These are phyloP conservation scores for Echiichthys vipera DNA, from an alignment of 2,797 vertebrate species.

Conservation along the genomic window DNA sequence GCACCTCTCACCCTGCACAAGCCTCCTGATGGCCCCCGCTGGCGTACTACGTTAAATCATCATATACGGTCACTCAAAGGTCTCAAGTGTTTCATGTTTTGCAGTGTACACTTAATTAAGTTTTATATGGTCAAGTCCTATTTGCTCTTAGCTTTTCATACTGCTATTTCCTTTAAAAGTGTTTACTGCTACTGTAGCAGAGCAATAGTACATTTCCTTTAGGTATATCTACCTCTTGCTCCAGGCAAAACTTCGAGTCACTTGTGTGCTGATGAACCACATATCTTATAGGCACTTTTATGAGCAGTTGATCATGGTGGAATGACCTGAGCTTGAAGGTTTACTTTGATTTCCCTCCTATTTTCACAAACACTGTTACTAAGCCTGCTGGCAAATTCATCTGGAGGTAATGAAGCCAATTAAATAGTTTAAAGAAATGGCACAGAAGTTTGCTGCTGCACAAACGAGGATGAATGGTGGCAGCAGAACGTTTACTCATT, in stretches of 20 bases:
- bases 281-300: slow-evolving; percentile 17
- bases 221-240: neutral
- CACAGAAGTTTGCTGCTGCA: neutral
- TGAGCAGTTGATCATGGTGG: neutral
- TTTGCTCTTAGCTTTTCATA: neutral
- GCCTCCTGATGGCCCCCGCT: slow-evolving; percentile 27
- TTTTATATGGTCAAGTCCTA: neutral
- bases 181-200: neutral
- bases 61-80: neutral
- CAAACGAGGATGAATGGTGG: neutral
- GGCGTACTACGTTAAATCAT: neutral
- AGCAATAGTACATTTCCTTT: neutral
- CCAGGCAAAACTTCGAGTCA: slow-evolving; percentile 10
- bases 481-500: neutral
- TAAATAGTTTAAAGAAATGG: neutral
- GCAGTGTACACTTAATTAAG: neutral
- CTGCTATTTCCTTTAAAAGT: neutral
- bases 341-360: neutral
- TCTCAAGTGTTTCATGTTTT: neutral
- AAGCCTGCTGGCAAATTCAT: slow-evolving; percentile 25
- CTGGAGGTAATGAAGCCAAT: neutral
- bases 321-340: slow-evolving; percentile 15
- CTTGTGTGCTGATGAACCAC: slow-evolving; percentile 12
- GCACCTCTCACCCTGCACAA: slow-evolving; percentile 27
- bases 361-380: slow-evolving; percentile 40